Percentiles rank a stretch among this genome's conserved stretches.
Evolutionary conservation across 2,797 vertebrate species (phyloP).

Genomic region (Leucoraja ocellata): DNA sequence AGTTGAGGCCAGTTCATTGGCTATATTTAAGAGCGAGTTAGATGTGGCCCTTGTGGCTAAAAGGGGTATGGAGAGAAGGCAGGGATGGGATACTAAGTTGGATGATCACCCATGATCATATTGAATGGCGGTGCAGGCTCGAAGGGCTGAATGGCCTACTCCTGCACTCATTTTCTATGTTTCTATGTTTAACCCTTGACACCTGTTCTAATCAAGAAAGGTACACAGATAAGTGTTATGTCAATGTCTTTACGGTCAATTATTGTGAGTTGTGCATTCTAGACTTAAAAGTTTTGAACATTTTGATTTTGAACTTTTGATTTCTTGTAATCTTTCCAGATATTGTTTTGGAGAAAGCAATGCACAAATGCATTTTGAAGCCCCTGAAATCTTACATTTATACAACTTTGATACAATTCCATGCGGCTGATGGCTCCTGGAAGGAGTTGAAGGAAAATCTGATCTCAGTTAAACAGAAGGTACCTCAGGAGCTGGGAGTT

Average conservation of each 20-base stretch:
- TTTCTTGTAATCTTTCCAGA: slow-evolving; percentile 58
- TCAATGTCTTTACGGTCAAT: background rate
- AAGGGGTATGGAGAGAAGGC: too few species aligned
- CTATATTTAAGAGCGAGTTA: too few species aligned
- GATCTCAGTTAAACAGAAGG: slow-evolving; percentile 75
- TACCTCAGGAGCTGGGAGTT: slow-evolving; percentile 83
- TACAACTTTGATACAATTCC: slow-evolving; percentile 75
- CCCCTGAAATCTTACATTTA: slow-evolving; percentile 81
- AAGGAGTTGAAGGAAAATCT: slow-evolving; percentile 86
- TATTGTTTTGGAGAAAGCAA: slow-evolving; percentile 89
- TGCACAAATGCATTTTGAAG: slow-evolving; percentile 96
- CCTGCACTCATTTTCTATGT: too few species aligned
- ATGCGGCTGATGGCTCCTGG: slow-evolving; percentile 74
- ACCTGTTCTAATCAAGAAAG: too few species aligned
- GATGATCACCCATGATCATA: too few species aligned
- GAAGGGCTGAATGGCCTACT: too few species aligned
- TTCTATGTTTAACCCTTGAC: too few species aligned
- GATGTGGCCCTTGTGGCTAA: too few species aligned
- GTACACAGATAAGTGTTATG: too few species aligned
- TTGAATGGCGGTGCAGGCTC: too few species aligned
- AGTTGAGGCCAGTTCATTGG: too few species aligned
- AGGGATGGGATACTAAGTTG: too few species aligned
- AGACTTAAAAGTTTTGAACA: background rate
- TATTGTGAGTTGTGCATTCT: background rate
- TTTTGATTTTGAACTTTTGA: background rate